Conservation (phyloP, 2,113 vertebrate species). For the Noturus placidus region DNA sequence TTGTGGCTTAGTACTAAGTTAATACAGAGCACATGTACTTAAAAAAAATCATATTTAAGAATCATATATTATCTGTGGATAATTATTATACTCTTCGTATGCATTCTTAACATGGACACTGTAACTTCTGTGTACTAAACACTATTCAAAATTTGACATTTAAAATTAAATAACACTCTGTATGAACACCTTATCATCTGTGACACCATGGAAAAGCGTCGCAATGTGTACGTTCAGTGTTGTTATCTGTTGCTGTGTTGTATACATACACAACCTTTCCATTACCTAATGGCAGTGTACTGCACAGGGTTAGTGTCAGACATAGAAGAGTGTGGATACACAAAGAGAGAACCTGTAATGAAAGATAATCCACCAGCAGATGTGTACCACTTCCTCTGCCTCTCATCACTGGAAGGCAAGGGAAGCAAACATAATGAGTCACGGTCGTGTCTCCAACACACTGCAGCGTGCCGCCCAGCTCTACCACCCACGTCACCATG, state of each 20-base stretch:
- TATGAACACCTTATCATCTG: neutral
- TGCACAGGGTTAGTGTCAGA: neutral
- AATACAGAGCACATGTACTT: neutral
- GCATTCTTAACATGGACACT: neutral
- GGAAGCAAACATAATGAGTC: constrained; percentile 64
- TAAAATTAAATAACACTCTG: neutral
- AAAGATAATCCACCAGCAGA: constrained; percentile 51
- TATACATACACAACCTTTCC: constrained; percentile 12
- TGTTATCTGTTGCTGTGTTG: neutral
- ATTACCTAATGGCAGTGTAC: neutral
- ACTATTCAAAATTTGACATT: neutral
- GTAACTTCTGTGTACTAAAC: neutral
- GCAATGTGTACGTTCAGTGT: neutral
- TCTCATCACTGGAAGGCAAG: constrained; percentile 53
- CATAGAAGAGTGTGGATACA: constrained; percentile 4
- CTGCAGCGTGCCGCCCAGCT: constrained; percentile 39
- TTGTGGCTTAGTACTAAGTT: neutral
- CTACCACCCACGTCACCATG: constrained; percentile 50
- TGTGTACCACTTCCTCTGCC: constrained; percentile 45
- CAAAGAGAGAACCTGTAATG: constrained; percentile 45
- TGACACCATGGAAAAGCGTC: neutral
- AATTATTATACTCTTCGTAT: neutral
- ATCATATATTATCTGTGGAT: neutral
- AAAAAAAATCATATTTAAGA: neutral
- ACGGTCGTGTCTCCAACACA: constrained; percentile 48